Evolutionary conservation across 2,797 vertebrate species (phyloP), one percentile per base, ranked within the genome.

Genomic region (Pyrocephalus nanus): DNA sequence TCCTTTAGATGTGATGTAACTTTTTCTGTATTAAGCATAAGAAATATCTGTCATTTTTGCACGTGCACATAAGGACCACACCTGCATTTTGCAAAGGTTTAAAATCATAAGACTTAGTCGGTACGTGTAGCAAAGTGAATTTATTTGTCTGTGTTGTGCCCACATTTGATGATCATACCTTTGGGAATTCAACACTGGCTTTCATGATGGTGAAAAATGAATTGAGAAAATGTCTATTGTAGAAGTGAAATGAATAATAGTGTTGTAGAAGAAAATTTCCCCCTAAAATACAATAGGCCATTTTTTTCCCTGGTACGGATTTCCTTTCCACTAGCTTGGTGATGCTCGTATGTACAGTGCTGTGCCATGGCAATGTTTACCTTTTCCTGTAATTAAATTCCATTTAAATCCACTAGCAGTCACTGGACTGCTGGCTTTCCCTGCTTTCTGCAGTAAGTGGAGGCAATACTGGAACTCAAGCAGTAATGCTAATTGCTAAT

Each of bases 401-500:
- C 66, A 36, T 94, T 75, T 75, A 84, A 93, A 95, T 85, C 81
- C 64, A 55, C n/a, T 91, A 51, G n/a, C 54, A 20, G 88, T 81
- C 76, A 42, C 66, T 70, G 51, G 23, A 13, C 51, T 91, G 58
- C 47, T 92, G 70, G 61, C 48, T 90, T 90, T 77, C 51, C 15
- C 73, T 66, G 60, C n/a, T 64, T 66, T 60, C 55, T 90, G 72
- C 79, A 88, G 65, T 86, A 75, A 76, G 58, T 10, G 80, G 62
- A 80, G 23, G 36, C 64, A 92, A 90, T 80, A 69, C 65, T 74
- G 70, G 75, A 92, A 88, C 61, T 87, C 72, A 6, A 77, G 75
- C 65, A 86, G 79, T 92, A 94, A 92, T 90, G 78, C 75, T 95
- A 97, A 96, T 97, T 94, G 81, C 78, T 96, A 92, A 83, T 96